Conservation (phyloP, 2,113 vertebrate species). For the Psephotus haematonotus region DNA sequence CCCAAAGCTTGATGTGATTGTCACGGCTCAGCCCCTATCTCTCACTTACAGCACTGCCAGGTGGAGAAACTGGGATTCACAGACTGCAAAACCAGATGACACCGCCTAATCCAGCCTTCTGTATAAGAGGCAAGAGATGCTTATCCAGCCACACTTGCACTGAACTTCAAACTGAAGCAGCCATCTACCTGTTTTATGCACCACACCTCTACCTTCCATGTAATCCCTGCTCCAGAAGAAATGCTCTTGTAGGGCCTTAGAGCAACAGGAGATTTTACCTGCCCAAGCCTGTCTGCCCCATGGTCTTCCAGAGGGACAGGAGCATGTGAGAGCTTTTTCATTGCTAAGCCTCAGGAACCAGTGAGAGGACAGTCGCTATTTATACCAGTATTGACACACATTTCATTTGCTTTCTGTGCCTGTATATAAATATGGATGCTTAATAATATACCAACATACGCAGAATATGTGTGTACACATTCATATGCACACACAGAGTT, state of each 20-base stretch:
- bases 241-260: background rate
- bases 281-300: background rate
- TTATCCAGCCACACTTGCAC: background rate
- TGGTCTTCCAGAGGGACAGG: background rate
- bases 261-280: background rate
- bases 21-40: background rate
- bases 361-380: background rate
- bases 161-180: background rate
- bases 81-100: background rate
- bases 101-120: background rate
- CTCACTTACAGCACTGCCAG: background rate
- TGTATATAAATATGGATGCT: background rate
- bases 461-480: background rate
- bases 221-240: background rate
- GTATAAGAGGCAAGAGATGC: background rate
- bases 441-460: background rate
- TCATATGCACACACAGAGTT: background rate
- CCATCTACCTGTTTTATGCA: background rate
- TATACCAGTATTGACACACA: background rate
- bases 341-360: background rate
- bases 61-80: background rate
- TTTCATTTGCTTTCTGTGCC: background rate
- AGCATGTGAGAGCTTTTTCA: background rate
- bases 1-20: background rate
- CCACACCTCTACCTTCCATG: background rate